Conservation (phyloP, 2,113 vertebrate genomes). For the Procavia capensis region DNA sequence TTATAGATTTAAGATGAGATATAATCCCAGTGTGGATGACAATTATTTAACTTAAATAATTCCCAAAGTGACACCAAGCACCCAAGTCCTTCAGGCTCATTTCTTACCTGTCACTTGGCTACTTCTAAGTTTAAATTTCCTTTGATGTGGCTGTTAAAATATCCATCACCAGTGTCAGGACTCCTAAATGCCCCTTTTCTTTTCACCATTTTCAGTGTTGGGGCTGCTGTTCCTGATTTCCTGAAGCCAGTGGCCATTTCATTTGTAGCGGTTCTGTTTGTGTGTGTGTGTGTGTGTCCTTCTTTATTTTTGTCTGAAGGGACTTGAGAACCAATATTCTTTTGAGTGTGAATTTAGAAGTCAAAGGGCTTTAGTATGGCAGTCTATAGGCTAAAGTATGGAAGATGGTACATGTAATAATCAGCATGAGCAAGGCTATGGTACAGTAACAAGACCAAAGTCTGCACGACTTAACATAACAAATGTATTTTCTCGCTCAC, state of each 20-base stretch:
- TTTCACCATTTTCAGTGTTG: not conserved
- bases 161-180: not conserved
- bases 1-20: slow-evolving; percentile 23
- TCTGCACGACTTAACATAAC: not conserved
- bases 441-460: not conserved
- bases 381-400: not conserved
- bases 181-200: not conserved
- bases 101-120: not conserved
- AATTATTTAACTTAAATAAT: not conserved
- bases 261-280: not conserved
- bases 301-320: not conserved
- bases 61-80: not conserved
- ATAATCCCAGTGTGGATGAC: not conserved
- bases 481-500: not conserved
- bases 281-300: not conserved
- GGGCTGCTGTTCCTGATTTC: not conserved
- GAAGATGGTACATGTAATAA: not conserved
- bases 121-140: slow-evolving; percentile 7
- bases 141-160: not conserved
- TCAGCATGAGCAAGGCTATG: not conserved
- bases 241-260: not conserved
- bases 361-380: not conserved
- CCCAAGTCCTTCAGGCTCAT: not conserved
- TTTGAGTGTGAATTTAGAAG: not conserved
- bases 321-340: not conserved